Base-by-base conservation (phyloP, 2,888 invertebrate species). In the Tinea semifulvella region DNA sequence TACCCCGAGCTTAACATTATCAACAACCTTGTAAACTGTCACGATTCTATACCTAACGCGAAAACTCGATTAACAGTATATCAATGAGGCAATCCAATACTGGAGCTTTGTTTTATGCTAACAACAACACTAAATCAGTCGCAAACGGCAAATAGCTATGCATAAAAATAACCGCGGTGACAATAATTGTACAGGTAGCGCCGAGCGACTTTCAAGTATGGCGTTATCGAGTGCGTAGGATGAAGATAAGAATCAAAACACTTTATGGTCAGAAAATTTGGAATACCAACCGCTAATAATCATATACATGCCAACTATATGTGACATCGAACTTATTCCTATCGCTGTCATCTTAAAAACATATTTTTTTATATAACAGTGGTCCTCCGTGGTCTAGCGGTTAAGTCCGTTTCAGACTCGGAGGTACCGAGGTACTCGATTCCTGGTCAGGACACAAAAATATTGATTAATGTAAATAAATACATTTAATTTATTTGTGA, bases 241-340 rank as follows among this genome's bases (percentile, higher is more conserved):
- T 52, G 46, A 48, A 57, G 75, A 74, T 75, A 72, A 69, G 58
- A 63, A 77, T 75, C 76, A 68, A 53, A 54, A 63, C 63, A 63
- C 65, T 63, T 60, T 66, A 71, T 71, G 61, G 59, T 65, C 62
- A 63, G 61, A 56, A 65, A 66, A 73, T 73, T 72, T 70, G 73
- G 65, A 73, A 70, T 66, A 65, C 59, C 54, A 60, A 53, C 53
- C 50, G 60, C 62, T 70, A 70, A 72, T 73, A 73, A 71, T 61
- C 67, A 60, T 74, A 73, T 69, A 74, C 60, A 74, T 68, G 71
- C 62, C 71, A 68, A 52, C 49, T 56, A 58, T 61, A 20, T 17
- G 19, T 17, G 40, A 40, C 40, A 18, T 38, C 7, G 19, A 10
- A 16, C 38, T 31, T 11, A 31, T 31, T 31, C 31, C n/a, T 31